A percentile compares a stretch with the other conserved stretches of the same genome.
Conservation (phyloP, 2,113 vertebrate species). For the Melanerpes aurifrons region DNA sequence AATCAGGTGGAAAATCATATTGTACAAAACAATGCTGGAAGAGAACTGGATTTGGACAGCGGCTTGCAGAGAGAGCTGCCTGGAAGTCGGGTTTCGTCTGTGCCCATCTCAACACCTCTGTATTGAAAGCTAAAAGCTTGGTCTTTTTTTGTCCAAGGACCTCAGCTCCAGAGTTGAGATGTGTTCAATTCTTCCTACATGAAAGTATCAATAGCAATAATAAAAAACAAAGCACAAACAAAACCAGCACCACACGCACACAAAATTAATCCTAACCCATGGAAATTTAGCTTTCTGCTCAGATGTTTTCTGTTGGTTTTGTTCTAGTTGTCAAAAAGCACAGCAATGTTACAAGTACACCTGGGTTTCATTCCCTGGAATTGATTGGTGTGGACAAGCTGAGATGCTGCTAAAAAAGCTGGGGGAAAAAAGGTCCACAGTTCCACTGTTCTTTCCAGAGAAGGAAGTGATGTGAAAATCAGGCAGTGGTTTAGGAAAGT, state of each 20-base stretch:
- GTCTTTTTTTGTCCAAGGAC: neutral
- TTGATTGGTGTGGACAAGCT: neutral
- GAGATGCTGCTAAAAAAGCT: neutral
- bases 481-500: neutral
- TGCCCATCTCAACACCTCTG: neutral
- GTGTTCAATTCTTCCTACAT: neutral
- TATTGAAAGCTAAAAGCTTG: neutral
- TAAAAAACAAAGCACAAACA: neutral
- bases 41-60: neutral
- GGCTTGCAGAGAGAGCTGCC: neutral
- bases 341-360: neutral
- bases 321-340: neutral
- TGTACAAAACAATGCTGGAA: neutral
- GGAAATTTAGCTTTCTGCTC: neutral
- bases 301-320: neutral
- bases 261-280: neutral
- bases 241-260: too few relatives aligned
- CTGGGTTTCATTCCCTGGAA: neutral
- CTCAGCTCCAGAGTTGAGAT: neutral
- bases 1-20: neutral
- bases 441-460: neutral
- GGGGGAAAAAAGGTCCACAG: neutral
- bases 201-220: neutral
- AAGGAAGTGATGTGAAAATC: neutral
- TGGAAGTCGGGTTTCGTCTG: neutral